phyloP scores from a whole-genome alignment of 2,888 invertebrate species.

The Campoplex nolae region DNA sequence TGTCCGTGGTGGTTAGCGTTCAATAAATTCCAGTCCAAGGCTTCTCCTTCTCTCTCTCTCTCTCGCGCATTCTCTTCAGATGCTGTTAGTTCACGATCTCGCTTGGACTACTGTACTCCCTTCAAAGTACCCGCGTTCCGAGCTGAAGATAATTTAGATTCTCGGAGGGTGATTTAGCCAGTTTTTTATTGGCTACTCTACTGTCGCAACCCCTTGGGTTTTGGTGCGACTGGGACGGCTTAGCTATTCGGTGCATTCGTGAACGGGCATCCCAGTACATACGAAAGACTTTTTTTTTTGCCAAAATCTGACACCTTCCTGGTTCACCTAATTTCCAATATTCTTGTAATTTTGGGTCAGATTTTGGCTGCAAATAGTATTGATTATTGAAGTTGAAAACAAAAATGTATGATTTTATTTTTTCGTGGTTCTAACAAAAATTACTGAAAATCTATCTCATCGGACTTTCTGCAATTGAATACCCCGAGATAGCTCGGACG shows the following conservation, averaged over 20 bases:
- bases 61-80: neutral
- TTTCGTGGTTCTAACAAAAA: neutral
- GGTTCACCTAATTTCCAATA: neutral
- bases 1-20: slow-evolving; percentile 76
- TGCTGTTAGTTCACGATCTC: slow-evolving; percentile 25
- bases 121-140: slow-evolving; percentile 78
- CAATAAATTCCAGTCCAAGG: slow-evolving; percentile 78
- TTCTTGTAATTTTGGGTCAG: neutral
- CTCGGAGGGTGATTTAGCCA: slow-evolving; percentile 79
- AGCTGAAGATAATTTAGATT: slow-evolving; percentile 80
- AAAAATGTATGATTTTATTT: neutral
- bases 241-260: slow-evolving; percentile 9
- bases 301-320: neutral
- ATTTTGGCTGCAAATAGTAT: neutral
- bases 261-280: neutral
- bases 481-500: neutral
- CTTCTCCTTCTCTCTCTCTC: slow-evolving; percentile 32
- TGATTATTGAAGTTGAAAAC: neutral
- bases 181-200: slow-evolving; percentile 72
- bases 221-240: neutral
- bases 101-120: slow-evolving; percentile 70
- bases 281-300: neutral
- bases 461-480: neutral
- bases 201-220: slow-evolving; percentile 9
- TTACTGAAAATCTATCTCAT: neutral